A percentile compares a stretch with the other conserved stretches of the same genome.
phyloP scores from a whole-genome alignment of 92 coral and sea anemone genomes.

The Porites rus region DNA sequence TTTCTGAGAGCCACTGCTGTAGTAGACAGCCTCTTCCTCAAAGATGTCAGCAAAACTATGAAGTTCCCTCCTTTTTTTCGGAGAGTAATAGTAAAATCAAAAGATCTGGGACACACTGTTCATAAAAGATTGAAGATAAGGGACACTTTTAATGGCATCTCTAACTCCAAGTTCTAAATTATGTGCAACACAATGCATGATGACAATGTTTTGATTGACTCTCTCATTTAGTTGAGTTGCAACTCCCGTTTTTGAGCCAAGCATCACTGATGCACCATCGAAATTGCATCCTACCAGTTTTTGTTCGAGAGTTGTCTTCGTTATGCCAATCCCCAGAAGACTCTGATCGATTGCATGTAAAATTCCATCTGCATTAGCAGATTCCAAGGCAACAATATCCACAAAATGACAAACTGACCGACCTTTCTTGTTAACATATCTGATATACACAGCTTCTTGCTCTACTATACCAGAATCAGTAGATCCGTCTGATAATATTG shows the following conservation, averaged over 20 bases:
- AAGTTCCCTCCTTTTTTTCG: slow-evolving; percentile 35
- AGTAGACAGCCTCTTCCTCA: slow-evolving; percentile 23
- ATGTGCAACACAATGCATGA: slow-evolving; percentile 47
- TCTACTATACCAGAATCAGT: slow-evolving; percentile 16
- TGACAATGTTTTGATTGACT: slow-evolving; percentile 11
- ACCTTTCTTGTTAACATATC: too few relatives aligned
- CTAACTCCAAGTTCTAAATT: slow-evolving; percentile 40
- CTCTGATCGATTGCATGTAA: too few relatives aligned
- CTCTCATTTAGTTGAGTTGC: neutral
- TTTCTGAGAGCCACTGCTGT: slow-evolving; percentile 24
- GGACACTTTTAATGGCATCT: slow-evolving; percentile 32
- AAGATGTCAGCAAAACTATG: slow-evolving; percentile 18
- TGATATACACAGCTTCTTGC: too few relatives aligned
- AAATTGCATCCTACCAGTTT: slow-evolving; percentile 44
- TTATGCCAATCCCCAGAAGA: too few relatives aligned
- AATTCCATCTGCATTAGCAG: too few relatives aligned
- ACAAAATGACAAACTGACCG: too few relatives aligned
- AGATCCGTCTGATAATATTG: slow-evolving; percentile 32
- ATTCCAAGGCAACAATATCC: too few relatives aligned
- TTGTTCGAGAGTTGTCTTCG: neutral
- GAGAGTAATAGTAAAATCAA: slow-evolving; percentile 46
- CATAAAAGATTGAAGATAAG: slow-evolving; percentile 16
- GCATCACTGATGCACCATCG: slow-evolving; percentile 58
- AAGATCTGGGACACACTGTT: slow-evolving; percentile 28
- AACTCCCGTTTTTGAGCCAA: slow-evolving; percentile 26